Conservation (phyloP, 2,113 vertebrate genomes). For the Neotoma lepida region DNA sequence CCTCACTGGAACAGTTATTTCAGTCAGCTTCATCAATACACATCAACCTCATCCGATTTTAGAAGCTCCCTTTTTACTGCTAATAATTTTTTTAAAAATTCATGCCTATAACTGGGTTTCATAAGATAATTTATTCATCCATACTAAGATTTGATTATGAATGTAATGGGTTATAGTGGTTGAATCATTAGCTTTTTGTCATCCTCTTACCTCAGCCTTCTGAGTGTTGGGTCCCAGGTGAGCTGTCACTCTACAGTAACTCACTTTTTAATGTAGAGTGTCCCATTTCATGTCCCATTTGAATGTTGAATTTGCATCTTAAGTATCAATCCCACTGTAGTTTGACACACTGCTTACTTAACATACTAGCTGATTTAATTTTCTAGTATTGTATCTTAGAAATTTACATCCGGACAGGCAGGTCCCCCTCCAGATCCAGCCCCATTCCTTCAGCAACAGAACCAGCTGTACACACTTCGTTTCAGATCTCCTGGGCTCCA, state of each 20-base stretch:
- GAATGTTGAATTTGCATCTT: background rate
- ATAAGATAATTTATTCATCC: background rate
- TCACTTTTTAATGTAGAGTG: background rate
- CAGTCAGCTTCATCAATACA: no score
- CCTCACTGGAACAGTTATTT: background rate
- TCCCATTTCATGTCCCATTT: background rate
- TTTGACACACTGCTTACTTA: background rate
- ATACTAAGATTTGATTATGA: background rate
- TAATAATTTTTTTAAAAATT: background rate
- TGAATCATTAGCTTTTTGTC: no score
- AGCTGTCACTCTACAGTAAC: no score
- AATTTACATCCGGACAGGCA: background rate
- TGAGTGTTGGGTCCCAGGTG: background rate
- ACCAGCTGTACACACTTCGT: no score
- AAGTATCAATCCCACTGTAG: background rate
- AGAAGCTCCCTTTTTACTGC: background rate
- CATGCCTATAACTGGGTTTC: background rate
- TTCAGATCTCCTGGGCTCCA: background rate
- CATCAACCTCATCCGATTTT: background rate
- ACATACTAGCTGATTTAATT: background rate
- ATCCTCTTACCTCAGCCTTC: background rate
- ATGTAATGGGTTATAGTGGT: no score
- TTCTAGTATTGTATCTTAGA: background rate
- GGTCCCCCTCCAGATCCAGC: background rate
- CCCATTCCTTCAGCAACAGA: no score